Percentiles rank a stretch among this genome's conserved stretches.
Conservation (phyloP, 2,113 vertebrate species). For the Indri indri region DNA sequence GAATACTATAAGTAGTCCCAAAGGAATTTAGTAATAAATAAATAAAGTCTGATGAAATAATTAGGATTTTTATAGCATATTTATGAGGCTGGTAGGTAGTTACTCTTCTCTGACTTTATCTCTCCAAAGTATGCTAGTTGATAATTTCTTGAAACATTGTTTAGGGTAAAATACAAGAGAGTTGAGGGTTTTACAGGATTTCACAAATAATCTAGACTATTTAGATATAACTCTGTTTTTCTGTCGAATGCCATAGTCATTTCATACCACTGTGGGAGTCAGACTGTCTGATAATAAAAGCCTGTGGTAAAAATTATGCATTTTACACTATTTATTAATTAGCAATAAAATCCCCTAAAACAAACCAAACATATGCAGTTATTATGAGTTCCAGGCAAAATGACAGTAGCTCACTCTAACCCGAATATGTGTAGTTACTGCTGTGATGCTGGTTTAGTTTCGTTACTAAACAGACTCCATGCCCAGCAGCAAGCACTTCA, state of each 20-base stretch:
- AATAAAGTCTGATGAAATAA: not conserved
- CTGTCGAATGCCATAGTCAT: not conserved
- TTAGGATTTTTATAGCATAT: constrained; percentile 14
- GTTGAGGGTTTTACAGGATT: not conserved
- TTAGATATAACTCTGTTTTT: constrained; percentile 16
- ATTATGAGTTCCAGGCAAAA: not conserved
- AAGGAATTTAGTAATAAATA: not conserved
- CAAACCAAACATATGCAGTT: not conserved
- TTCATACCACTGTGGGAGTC: not conserved
- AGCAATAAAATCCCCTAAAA: not conserved
- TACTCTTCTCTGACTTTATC: constrained; percentile 24
- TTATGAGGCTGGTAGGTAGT: not conserved
- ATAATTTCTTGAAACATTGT: constrained; percentile 48
- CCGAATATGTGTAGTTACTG: not conserved
- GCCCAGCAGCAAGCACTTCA: not conserved
- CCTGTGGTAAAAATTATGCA: constrained; percentile 1
- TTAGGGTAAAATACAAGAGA: not conserved
- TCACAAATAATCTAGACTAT: constrained; percentile 12
- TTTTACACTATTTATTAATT: not conserved
- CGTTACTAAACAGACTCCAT: not conserved
- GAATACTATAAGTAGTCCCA: not conserved
- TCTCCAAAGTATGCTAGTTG: not conserved
- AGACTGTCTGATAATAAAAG: not conserved
- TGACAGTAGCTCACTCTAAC: not conserved
- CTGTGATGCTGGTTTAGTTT: not conserved